Evolutionary conservation across 2,113 vertebrate genomes (phyloP).

Genomic region (Bujurquina vittata): DNA sequence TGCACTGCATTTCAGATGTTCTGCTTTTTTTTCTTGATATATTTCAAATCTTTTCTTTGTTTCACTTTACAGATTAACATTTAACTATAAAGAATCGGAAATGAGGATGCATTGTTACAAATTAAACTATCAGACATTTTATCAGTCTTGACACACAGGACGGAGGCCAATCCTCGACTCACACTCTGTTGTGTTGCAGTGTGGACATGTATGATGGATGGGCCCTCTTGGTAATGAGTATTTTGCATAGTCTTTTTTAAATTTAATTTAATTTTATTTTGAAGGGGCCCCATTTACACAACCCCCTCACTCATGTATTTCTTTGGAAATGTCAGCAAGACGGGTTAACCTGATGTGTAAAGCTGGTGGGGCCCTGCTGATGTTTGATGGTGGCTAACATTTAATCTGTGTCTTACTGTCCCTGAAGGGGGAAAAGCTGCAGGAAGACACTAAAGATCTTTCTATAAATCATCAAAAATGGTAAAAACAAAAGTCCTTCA

Average conservation of each 20-base stretch:
- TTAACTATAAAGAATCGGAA: neutral
- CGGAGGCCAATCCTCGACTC: neutral
- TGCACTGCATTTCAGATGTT: neutral
- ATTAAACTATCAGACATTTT: neutral
- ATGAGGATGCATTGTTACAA: neutral
- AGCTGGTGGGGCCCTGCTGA: neutral
- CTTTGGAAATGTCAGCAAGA: neutral
- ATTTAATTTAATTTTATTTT: neutral
- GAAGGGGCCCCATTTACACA: neutral
- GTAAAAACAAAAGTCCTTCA: rapidly evolving
- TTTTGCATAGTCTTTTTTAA: neutral
- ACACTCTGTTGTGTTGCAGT: neutral
- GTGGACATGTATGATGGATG: too few species aligned
- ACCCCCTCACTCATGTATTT: rapidly evolving
- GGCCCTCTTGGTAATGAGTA: neutral
- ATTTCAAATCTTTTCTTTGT: too few species aligned
- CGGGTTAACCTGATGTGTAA: neutral
- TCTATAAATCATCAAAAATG: rapidly evolving
- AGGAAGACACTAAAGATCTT: neutral
- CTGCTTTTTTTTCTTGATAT: too few species aligned
- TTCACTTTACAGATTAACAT: neutral
- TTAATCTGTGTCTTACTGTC: rapidly evolving
- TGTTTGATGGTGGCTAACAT: neutral
- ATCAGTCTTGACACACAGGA: neutral
- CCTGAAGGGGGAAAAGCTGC: neutral